Base-by-base conservation (phyloP, 1,140 invertebrate species). In the Microvelia longipes region DNA sequence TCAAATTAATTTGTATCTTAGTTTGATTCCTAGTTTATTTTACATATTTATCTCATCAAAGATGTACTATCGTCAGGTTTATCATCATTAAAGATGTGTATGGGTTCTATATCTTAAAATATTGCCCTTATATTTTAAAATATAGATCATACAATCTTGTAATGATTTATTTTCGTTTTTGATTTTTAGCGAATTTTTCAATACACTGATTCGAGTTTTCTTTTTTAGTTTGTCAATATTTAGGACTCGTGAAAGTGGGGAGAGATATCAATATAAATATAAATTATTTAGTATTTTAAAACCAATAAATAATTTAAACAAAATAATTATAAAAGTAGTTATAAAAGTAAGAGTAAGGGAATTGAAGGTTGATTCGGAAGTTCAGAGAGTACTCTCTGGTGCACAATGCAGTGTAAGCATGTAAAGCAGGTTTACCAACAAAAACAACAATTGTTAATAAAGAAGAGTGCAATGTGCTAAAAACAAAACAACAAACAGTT, bases 381-480 rank as follows among this genome's bases (percentile, higher is more conserved):
- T n/a, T 50, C 5, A 50, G 35, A 50, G 35, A 50, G 35, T 50
- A 50, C 35, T 11, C 35, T 50, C 35, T 11, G n/a, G 35, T 50
- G 35, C 35, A 50, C 5, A 50, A 50, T 50, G 50, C 73, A 69
- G 71, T 29, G 70, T 73, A 70, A 74, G 70, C 71, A 50, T 50
- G n/a, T n/a, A 30, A 72, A 67, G 72, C 27, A 73, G 70, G 73
- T 11, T 65, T 66, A 25, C 28, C 28, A 26, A 66, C 1, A 28
- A 14, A 28, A 50, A 50, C 35, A 50, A 50, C 5, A 50, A 50
- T 14, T 61, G 60, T 60, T 13, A 15, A 30, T 2, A 2, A 29
- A 68, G 29, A 29, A 29, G 60, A 24, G 68, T 69, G 68, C 68
- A 26, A 11, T 69, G 68, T 69, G 68, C 68, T 69, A 69, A 27